Conservation (phyloP, 2,113 vertebrate genomes). For the Paedocypris sp. region DNA sequence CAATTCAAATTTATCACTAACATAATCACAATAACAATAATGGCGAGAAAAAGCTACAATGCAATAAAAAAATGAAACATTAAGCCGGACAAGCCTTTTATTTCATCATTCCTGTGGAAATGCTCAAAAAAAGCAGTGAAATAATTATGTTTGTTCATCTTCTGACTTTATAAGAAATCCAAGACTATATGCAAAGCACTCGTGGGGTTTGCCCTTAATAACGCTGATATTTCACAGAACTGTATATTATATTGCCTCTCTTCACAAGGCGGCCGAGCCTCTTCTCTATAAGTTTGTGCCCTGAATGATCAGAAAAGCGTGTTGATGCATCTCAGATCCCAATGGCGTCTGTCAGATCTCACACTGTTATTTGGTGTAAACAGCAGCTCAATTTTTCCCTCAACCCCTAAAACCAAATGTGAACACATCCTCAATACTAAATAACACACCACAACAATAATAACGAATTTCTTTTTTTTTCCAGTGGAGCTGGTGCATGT, state of each 20-base stretch:
- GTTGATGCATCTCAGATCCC: not conserved
- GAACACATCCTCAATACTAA: not conserved
- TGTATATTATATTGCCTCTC: slow-evolving; percentile 1
- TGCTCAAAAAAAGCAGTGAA: not conserved
- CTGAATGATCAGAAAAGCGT: not conserved
- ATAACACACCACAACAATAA: no score
- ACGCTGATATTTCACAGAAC: slow-evolving; percentile 13
- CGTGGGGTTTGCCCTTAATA: slow-evolving; percentile 18
- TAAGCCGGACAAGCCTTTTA: not conserved
- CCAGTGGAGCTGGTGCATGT: no score
- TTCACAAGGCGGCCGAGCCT: not conserved
- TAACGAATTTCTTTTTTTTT: no score
- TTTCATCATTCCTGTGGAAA: no score
- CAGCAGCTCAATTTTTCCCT: not conserved
- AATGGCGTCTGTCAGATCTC: not conserved
- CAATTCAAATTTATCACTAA: slow-evolving; percentile 1
- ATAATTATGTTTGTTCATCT: not conserved
- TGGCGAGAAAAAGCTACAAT: not conserved
- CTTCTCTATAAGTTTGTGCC: not conserved
- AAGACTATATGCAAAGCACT: slow-evolving; percentile 1
- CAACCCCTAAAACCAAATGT: not conserved
- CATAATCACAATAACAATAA: slow-evolving; percentile 9
- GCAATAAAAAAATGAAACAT: not conserved
- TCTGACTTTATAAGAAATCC: slow-evolving; percentile 8
- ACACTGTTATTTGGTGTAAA: not conserved